phyloP scores from a whole-genome alignment of 2,797 vertebrate genomes.

The Acipenser transmontanus region DNA sequence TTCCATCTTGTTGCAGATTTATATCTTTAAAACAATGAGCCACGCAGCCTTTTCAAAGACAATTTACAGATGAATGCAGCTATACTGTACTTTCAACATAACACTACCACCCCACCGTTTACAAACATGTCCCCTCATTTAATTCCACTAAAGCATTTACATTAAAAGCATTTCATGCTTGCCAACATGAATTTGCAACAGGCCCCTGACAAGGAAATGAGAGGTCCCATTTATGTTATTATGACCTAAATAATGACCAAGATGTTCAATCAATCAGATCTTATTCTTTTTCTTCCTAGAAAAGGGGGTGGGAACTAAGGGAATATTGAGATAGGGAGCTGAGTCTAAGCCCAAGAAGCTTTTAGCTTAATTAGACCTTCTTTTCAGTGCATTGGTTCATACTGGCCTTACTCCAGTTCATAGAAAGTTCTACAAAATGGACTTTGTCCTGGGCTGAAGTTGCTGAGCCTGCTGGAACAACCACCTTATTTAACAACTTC shows the following conservation, averaged over 20 bases:
- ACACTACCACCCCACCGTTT: slow-evolving; percentile 33
- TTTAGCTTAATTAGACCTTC: slow-evolving; percentile 81
- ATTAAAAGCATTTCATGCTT: slow-evolving; percentile 38
- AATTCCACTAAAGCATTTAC: slow-evolving; percentile 34
- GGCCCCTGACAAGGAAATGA: slow-evolving; percentile 42
- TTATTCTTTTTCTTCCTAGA: slow-evolving; percentile 37
- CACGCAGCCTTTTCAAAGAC: too few relatives aligned
- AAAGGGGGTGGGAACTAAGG: slow-evolving; percentile 34
- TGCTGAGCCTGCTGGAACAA: slow-evolving; percentile 46
- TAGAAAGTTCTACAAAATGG: slow-evolving; percentile 5
- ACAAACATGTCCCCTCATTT: slow-evolving; percentile 50
- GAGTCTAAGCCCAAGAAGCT: slow-evolving; percentile 67
- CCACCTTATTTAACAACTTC: slow-evolving; percentile 7
- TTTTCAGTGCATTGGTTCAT: slow-evolving; percentile 48
- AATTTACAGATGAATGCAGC: too few relatives aligned
- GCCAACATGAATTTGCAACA: slow-evolving; percentile 42
- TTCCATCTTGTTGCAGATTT: too few relatives aligned
- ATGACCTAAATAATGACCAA: slow-evolving; percentile 45
- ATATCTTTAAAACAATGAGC: too few relatives aligned
- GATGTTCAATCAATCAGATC: slow-evolving; percentile 53
- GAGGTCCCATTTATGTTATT: slow-evolving; percentile 62
- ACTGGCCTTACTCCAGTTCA: slow-evolving; percentile 20
- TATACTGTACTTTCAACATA: slow-evolving; percentile 15
- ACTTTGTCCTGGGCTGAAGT: slow-evolving; percentile 21
- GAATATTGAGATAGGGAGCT: slow-evolving; percentile 56